Percentiles rank a stretch among this genome's conserved stretches.
phyloP scores from a whole-genome alignment of 2,888 invertebrate species.

The Epirrita christyi region DNA sequence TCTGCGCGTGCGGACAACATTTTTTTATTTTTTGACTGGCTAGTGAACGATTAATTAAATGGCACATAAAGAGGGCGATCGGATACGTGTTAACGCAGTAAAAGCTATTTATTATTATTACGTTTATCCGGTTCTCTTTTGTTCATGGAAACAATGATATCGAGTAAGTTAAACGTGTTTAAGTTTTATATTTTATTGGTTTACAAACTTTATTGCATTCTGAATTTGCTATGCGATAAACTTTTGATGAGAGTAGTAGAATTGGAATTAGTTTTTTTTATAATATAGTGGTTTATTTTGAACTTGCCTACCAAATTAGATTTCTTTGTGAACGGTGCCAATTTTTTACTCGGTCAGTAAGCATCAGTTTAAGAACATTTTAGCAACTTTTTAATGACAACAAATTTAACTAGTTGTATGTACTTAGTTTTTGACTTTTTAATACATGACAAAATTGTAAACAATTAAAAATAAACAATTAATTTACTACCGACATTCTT shows the following conservation, averaged over 20 bases:
- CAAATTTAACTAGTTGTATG: no score
- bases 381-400: no score
- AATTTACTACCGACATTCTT: no score
- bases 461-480: no score
- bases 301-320: conserved; percentile 1
- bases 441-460: no score
- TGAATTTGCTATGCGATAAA: conserved; percentile 9
- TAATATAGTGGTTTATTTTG: conserved; percentile 5
- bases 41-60: conserved; percentile 65
- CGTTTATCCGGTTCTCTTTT: conserved; percentile 20
- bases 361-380: not conserved
- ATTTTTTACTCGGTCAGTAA: conserved; percentile 22
- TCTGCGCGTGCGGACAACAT: conserved; percentile 57
- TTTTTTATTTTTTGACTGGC: conserved; percentile 49
- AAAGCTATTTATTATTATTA: conserved; percentile 40
- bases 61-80: conserved; percentile 60
- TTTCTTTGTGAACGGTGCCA: conserved; percentile 23
- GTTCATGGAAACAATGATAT: conserved; percentile 33
- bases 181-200: conserved; percentile 13
- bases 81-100: conserved; percentile 52
- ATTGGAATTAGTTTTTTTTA: conserved; percentile 2
- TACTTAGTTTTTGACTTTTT: no score
- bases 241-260: not conserved
- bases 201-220: conserved; percentile 1
- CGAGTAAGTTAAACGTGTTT: conserved; percentile 1